Evolutionary conservation across 2,797 vertebrate genomes (phyloP).

Genomic region (Paratrypauchen microcephalus): DNA sequence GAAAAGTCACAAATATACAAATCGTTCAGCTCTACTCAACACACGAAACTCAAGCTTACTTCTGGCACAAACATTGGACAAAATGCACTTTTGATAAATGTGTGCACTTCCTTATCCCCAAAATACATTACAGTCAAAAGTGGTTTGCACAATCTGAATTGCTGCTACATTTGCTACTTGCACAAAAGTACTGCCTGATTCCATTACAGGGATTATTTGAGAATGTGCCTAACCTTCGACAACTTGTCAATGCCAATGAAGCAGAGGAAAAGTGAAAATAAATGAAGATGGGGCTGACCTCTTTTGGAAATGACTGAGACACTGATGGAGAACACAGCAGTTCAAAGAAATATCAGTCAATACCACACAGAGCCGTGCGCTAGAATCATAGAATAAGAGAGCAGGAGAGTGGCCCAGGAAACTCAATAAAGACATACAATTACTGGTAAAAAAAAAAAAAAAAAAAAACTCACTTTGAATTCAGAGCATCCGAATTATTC

Average conservation of each 20-base stretch:
- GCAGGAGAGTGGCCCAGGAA: constrained; percentile 19
- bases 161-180: constrained; percentile 39
- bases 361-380: constrained; percentile 23
- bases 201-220: constrained; percentile 64
- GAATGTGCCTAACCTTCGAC: constrained; percentile 58
- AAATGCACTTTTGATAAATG: too few species aligned
- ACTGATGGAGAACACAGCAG: constrained; percentile 27
- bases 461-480: too few species aligned
- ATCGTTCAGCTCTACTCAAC: not conserved
- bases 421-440: constrained; percentile 15
- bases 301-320: constrained; percentile 41
- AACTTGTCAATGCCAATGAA: constrained; percentile 48
- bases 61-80: constrained; percentile 48
- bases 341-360: constrained; percentile 34
- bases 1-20: not conserved
- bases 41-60: constrained; percentile 45
- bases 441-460: not conserved
- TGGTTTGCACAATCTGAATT: constrained; percentile 44
- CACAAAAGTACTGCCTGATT: constrained; percentile 48
- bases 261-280: constrained; percentile 34
- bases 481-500: too few species aligned
- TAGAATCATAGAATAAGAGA: constrained; percentile 12
- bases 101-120: constrained; percentile 27
- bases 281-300: constrained; percentile 39
- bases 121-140: constrained; percentile 45